Evolutionary conservation across 2,113 vertebrate species (phyloP).

Genomic region (Antechinus flavipes): DNA sequence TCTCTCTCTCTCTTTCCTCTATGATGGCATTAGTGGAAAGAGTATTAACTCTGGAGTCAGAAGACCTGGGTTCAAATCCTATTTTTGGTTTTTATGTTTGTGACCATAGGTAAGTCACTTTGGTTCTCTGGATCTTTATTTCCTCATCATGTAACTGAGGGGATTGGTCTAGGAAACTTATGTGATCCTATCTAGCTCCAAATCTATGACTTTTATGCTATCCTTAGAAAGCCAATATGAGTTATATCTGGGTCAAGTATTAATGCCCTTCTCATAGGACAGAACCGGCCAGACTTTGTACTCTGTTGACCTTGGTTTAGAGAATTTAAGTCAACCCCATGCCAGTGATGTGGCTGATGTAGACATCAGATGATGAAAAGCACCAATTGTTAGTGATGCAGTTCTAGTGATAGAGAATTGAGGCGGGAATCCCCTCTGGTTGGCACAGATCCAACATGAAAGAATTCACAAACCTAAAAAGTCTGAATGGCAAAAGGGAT

Average conservation of each 20-base stretch:
- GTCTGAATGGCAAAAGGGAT: no score
- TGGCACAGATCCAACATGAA: no score
- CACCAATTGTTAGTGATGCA: no score
- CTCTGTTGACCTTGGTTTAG: no score
- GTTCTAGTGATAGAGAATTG: no score
- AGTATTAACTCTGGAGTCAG: background rate
- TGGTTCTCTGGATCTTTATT: background rate
- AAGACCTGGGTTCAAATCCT: background rate
- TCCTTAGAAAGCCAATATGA: background rate
- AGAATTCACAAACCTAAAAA: no score
- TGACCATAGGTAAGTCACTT: background rate
- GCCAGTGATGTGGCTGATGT: no score
- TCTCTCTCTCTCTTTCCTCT: background rate
- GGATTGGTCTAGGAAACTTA: background rate
- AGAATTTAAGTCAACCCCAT: no score
- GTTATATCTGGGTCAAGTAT: background rate
- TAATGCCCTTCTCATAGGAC: no score
- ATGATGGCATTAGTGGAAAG: background rate
- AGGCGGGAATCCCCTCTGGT: no score
- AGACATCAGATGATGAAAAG: no score
- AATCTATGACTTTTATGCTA: background rate
- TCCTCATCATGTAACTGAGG: background rate
- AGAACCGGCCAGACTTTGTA: no score
- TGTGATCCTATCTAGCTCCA: background rate
- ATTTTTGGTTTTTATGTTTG: background rate